Evolutionary conservation across 2,888 invertebrate species (phyloP), one percentile per base, ranked within the genome.

Genomic region (Altica lythri): DNA sequence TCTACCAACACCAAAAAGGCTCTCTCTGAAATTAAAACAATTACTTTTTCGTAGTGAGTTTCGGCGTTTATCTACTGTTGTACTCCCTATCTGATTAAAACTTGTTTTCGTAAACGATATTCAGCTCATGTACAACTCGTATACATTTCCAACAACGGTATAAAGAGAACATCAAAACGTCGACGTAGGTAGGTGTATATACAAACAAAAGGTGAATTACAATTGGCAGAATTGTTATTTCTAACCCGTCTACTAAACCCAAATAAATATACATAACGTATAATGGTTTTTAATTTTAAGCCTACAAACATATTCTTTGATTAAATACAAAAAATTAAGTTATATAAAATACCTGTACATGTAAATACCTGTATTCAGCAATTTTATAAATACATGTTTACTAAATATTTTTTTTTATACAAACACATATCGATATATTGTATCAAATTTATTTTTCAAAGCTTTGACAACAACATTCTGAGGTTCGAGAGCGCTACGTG

Each of bases 1-100:
- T n/a, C n/a, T n/a, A n/a, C n/a, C n/a, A n/a, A n/a, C n/a, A n/a
- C n/a, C n/a, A n/a, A n/a, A n/a, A n/a, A n/a, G n/a, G n/a, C n/a
- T n/a, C 10, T 10, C 4, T n/a, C 29, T 29, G 29, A 29, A 29
- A 29, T 29, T 29, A 29, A 29, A 29, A 29, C 29, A 9, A 3
- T 29, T 29, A 29, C 10, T 29, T 29, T 29, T 29, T 29, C 10
- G 10, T 29, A n/a, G 10, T 29, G 29, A 29, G 4, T 9, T 10
- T 29, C 29, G 10, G 29, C 29, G 29, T 29, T 29, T 29, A 9
- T 9, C 9, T 10, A 10, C 10, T 29, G 29, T 29, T n/a, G n/a
- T n/a, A n/a, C n/a, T n/a, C n/a, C n/a, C n/a, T n/a, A 29, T 29
- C 29, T 29, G 29, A 29, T 29, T 29, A 29, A 29, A 29, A 29